phyloP scores from a whole-genome alignment of 64 coral and sea anemone genomes.

The Dendronephthya gigantea region DNA sequence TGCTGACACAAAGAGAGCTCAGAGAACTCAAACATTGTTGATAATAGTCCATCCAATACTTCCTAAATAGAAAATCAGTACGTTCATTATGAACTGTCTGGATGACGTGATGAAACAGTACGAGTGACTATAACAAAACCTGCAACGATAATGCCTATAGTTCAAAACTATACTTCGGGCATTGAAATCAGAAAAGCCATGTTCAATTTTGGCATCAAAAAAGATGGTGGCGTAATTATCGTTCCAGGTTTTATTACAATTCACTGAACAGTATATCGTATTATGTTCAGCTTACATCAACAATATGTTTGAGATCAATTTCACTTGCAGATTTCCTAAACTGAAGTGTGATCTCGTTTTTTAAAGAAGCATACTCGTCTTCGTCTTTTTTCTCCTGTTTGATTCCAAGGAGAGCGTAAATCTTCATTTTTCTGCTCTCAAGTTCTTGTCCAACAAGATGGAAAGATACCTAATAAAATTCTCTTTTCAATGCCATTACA shows the following conservation, averaged over 20 bases:
- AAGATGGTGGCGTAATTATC: no score
- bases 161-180: no score
- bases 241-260: no score
- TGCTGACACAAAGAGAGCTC: constrained; percentile 58
- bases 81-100: no score
- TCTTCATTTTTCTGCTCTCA: not conserved
- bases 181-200: no score
- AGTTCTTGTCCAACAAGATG: not conserved
- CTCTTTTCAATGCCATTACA: not conserved
- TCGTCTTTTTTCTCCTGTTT: not conserved
- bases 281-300: not conserved
- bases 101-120: no score
- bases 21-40: constrained; percentile 83
- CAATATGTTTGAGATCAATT: not conserved
- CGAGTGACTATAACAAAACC: no score
- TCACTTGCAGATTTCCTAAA: not conserved
- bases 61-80: not conserved
- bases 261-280: no score
- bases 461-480: not conserved
- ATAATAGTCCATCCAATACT: not conserved
- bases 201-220: no score
- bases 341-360: not conserved
- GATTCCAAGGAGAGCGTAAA: not conserved
- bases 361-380: not conserved
- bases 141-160: no score